phyloP scores from a whole-genome alignment of 2,888 invertebrate species.

The Oligia latruncula region DNA sequence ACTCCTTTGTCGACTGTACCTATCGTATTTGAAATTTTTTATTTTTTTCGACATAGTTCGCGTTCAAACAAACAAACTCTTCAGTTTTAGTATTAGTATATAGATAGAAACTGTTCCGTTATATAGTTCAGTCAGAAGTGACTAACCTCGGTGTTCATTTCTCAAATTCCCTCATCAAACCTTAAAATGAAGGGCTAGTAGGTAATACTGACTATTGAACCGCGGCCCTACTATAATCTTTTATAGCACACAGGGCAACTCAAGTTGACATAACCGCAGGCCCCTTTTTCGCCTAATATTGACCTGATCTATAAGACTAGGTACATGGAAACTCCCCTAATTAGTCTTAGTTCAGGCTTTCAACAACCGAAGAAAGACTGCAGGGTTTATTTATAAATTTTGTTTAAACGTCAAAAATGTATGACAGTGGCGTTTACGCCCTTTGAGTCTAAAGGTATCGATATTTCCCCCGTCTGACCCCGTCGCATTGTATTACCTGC shows the following conservation, averaged over 20 bases:
- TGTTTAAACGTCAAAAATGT: not conserved
- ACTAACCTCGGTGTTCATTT: not conserved
- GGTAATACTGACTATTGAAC: not conserved
- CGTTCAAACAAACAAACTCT: too few relatives aligned
- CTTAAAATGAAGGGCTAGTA: not conserved
- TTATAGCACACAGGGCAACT: not conserved
- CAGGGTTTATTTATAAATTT: not conserved
- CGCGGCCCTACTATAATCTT: not conserved
- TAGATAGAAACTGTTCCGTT: too few relatives aligned
- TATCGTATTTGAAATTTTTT: too few relatives aligned
- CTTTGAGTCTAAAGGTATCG: too few relatives aligned
- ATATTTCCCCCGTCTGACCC: too few relatives aligned
- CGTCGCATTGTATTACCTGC: too few relatives aligned
- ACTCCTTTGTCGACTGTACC: too few relatives aligned
- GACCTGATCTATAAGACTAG: not conserved
- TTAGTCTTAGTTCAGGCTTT: not conserved
- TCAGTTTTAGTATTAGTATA: too few relatives aligned
- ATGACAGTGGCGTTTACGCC: too few relatives aligned
- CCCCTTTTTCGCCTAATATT: not conserved
- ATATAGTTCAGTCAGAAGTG: too few relatives aligned
- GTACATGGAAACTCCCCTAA: not conserved
- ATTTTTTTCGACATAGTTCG: too few relatives aligned
- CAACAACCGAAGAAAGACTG: not conserved
- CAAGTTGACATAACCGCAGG: not conserved
- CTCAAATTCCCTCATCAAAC: not conserved